Base-by-base conservation (phyloP, 2,888 invertebrate genomes). In the Scaptomyza tumidula region DNA sequence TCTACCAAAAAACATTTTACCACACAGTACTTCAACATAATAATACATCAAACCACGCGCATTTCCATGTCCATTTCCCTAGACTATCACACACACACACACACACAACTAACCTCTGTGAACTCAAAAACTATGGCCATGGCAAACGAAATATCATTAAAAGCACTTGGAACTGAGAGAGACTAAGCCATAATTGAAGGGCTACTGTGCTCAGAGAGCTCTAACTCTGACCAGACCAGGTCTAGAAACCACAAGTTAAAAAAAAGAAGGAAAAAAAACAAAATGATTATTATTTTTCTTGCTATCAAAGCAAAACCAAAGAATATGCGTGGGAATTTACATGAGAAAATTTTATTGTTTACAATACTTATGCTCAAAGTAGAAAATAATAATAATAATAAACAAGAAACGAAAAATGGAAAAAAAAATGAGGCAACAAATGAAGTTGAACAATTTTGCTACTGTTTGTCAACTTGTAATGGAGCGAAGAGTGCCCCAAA, bases 261-360 rank as follows among this genome's bases (percentile, higher is more conserved):
- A 24, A 64, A 63, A 19, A 19, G 19, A 19, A 19, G 19, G 19
- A 19, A 19, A 24, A 24, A 24, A 24, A 24, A 24, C 24, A 24
- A 24, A 65, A 79, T 70, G 48, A 80, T 78, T 71, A 67, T 80
- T 75, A 65, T 82, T 68, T 75, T 65, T 82, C 9, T 7, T 71
- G 68, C 70, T 74, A 80, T 52, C 65, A 52, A 52, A 68, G 55
- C 55, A 53, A 45, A 45, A 45, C 29, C 43, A 55, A 29, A 37
- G 50, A 70, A 76, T 75, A 87, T 87, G 84, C 88, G 88, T 84
- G 84, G 84, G 84, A 84, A 87, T 78, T 71, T 66, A 83, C 74
- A 81, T 78, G 69, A 73, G 76, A 76, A 81, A 71, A 65, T 52
- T 35, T 33, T 73, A 41, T 71, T 80, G 65, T 72, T 77, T 64